Evolutionary conservation across 2,113 vertebrate genomes (phyloP).

Genomic region (Heterocephalus glaber): DNA sequence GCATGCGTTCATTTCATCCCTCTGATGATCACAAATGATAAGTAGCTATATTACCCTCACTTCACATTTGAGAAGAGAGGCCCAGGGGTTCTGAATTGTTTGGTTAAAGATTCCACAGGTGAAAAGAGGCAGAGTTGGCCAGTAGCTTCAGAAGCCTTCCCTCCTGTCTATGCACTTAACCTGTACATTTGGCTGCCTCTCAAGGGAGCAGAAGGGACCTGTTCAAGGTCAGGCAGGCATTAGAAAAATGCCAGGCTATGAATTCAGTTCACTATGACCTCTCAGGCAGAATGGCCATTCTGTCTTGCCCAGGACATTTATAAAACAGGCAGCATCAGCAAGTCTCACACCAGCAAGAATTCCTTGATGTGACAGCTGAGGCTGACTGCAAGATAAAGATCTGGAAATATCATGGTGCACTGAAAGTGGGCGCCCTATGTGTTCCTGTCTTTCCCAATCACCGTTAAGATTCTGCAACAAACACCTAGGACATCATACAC

Average conservation of each 20-base stretch:
- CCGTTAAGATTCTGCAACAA: conserved; percentile 67
- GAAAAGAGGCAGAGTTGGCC: neutral
- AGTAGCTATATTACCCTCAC: too few species aligned
- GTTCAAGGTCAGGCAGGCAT: neutral
- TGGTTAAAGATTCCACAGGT: neutral
- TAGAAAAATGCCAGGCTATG: neutral
- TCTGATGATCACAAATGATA: neutral
- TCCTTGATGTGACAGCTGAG: neutral
- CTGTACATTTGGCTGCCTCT: neutral
- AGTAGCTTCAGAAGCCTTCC: rapidly evolving
- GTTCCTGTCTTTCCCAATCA: conserved; percentile 68
- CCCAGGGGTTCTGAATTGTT: neutral
- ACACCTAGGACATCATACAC: conserved; percentile 59
- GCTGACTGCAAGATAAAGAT: neutral
- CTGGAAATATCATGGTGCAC: conserved; percentile 54
- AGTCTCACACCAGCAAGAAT: neutral
- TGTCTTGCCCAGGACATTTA: neutral
- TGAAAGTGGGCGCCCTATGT: neutral
- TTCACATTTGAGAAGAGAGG: neutral
- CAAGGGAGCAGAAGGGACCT: too few species aligned
- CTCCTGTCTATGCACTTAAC: neutral
- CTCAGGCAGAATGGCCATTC: neutral
- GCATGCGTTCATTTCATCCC: neutral
- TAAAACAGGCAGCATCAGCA: neutral
- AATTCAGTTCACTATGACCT: neutral